phyloP scores from a whole-genome alignment of 2,113 vertebrate species.

The Neotoma lepida region DNA sequence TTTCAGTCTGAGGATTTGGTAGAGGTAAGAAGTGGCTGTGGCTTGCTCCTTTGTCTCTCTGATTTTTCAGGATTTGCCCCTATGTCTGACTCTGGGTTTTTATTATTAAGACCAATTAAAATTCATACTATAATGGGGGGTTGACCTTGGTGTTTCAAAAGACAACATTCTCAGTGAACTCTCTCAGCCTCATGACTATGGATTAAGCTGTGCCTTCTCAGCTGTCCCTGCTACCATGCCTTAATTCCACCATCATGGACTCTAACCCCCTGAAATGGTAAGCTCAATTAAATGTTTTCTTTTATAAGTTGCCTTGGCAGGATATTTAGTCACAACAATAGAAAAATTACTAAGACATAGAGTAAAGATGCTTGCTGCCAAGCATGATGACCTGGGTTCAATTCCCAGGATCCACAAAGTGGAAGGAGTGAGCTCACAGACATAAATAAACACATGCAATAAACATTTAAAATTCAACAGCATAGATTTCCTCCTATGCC shows the following conservation, averaged over 20 bases:
- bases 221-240: not conserved
- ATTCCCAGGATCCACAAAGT: not conserved
- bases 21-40: no score
- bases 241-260: not conserved
- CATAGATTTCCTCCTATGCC: not conserved
- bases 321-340: not conserved
- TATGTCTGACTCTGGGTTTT: no score
- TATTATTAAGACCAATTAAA: no score
- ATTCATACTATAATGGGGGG: no score
- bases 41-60: no score
- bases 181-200: not conserved
- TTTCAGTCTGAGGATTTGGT: no score
- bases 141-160: not conserved
- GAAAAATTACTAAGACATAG: not conserved
- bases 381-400: not conserved
- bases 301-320: not conserved
- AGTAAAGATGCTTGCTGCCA: not conserved
- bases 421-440: not conserved
- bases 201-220: no score
- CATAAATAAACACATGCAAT: not conserved
- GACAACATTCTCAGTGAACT: not conserved
- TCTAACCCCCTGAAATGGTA: not conserved
- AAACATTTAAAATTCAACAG: constrained; percentile 31
- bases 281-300: not conserved
- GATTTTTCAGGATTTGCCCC: no score